phyloP scores from a whole-genome alignment of 2,888 invertebrate genomes.

The Vannuccia rotundouncinata region DNA sequence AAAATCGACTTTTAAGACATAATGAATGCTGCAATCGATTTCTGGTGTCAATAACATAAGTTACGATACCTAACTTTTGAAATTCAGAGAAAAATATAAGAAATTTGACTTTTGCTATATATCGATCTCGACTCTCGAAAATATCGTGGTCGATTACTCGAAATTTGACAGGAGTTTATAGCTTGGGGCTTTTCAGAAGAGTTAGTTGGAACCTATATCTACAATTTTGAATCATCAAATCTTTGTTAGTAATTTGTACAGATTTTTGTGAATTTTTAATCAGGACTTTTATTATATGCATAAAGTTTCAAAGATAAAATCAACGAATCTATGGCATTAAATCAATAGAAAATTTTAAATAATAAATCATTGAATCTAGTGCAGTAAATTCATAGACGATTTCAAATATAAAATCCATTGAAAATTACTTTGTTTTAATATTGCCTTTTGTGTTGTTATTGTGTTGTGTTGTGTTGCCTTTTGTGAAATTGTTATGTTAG shows the following conservation, averaged over 20 bases:
- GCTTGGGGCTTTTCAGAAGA: constrained; percentile 1
- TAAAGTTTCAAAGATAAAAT: no score
- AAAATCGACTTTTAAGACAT: not conserved
- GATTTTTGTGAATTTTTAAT: not conserved
- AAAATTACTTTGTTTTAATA: no score
- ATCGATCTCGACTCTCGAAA: not conserved
- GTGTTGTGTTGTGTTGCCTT: no score
- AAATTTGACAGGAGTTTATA: constrained; percentile 6
- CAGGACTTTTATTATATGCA: no score
- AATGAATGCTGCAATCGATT: not conserved
- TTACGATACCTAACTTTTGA: not conserved
- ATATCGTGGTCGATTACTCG: not conserved
- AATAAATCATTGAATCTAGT: no score
- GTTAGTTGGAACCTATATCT: not conserved
- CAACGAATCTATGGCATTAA: no score
- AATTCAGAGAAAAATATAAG: not conserved
- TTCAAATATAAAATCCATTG: no score
- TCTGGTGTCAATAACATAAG: not conserved
- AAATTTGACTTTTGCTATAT: not conserved
- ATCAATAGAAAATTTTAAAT: no score
- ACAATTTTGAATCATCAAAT: not conserved
- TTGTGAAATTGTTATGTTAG: no score
- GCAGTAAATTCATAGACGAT: no score
- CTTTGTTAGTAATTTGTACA: not conserved
- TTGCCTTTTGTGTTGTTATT: no score